Conservation (phyloP, 2,113 vertebrate genomes). For the Mustelus asterias region DNA sequence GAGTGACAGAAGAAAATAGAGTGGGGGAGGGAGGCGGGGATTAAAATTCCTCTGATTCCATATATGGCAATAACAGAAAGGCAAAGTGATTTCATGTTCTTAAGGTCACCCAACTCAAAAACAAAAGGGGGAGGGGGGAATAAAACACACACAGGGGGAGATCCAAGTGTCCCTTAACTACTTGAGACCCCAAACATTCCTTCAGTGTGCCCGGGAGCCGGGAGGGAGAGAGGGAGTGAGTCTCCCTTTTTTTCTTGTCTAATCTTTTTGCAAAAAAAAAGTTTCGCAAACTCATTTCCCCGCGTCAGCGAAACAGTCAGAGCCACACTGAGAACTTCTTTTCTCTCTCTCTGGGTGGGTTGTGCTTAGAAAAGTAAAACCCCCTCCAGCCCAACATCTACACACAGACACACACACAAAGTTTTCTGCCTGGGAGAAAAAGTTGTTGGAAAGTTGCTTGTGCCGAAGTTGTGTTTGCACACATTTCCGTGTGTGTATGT, state of each 20-base stretch:
- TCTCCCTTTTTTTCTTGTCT: background rate
- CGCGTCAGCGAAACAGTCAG: background rate
- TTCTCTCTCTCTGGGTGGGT: background rate
- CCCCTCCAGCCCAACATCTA: background rate
- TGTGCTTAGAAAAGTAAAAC: background rate
- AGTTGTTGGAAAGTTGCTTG: background rate
- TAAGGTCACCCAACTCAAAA: constrained; percentile 32
- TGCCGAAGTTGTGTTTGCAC: background rate
- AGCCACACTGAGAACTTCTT: background rate
- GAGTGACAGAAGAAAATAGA: constrained; percentile 25
- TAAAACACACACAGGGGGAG: background rate
- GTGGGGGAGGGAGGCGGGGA: constrained; percentile 28
- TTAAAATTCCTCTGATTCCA: constrained; percentile 29
- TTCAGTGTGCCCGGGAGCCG: background rate
- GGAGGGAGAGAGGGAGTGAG: background rate
- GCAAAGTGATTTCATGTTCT: constrained; percentile 23
- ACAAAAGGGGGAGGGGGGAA: background rate
- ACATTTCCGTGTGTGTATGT: background rate
- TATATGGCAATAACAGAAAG: constrained; percentile 30
- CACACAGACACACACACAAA: background rate
- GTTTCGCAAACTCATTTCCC: background rate
- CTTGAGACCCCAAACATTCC: background rate
- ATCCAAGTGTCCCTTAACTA: background rate
- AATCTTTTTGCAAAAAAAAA: background rate
- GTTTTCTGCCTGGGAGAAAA: background rate